Evolutionary conservation across 1,140 invertebrate genomes (phyloP), one percentile per base, ranked within the genome.

Genomic region (Cotesia typhae): DNA sequence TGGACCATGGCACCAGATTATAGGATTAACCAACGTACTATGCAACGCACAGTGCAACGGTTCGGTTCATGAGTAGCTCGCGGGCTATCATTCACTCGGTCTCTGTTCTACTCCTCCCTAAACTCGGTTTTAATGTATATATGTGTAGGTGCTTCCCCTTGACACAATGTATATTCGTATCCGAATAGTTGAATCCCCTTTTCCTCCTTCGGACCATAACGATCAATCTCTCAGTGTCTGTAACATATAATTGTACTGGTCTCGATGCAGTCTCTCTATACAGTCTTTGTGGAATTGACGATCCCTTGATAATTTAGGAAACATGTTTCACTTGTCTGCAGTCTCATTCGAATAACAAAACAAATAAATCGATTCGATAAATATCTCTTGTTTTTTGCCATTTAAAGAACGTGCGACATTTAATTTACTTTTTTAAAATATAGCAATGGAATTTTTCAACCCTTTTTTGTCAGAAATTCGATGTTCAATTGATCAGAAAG

Each of bases 11-110:
- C 66, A 73, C 53, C 69, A 73, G 81, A 82, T 83, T 81, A 82
- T 82, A 76, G 78, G 78, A 80, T 81, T 81, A 83, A 76, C 74
- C 79, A 72, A 68, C 73, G 74, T 78, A 74, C 73, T 75, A 73
- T 71, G 76, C 73, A 75, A 68, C 70, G 69, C 35, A 64, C 60
- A 53, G 53, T 63, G 47, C 60, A 65, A 41, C 35, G 53, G 60
- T 17, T 59, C 55, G 55, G 52, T 69, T 63, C 41, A 53, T 72
- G 66, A 68, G 75, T 70, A 51, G 67, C 72, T 61, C 53, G 59
- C 70, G 53, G 35, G 70, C 74, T 76, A 80, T 75, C 78, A 78
- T 79, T 79, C 75, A 80, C 70, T 64, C 70, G 1, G n/a, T 41
- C 36, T 64, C 61, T 64, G 37, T 64, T 64, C 61, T 64, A 9